Evolutionary conservation across 2,888 invertebrate species (phyloP).

Genomic region (Drosophila subquinaria): DNA sequence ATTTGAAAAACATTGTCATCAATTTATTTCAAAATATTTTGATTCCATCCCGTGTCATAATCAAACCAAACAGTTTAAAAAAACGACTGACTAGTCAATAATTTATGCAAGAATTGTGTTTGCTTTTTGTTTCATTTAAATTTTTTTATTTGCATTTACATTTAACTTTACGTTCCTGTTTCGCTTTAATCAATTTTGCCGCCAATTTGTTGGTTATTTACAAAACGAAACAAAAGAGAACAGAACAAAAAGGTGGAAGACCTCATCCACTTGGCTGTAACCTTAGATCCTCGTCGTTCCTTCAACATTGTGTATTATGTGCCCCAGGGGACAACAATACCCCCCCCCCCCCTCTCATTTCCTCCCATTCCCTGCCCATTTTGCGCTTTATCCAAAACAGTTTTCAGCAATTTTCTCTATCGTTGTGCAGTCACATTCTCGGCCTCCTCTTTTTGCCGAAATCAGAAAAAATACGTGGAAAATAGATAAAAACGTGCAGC

Average conservation of each 20-base stretch:
- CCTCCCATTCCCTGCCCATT: not conserved
- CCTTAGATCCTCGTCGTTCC: slow-evolving; percentile 8
- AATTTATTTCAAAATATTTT: not conserved
- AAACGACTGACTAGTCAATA: not conserved
- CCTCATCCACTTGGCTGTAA: slow-evolving; percentile 35
- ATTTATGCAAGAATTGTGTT: slow-evolving; percentile 9
- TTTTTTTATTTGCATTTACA: slow-evolving; percentile 11
- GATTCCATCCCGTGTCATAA: not conserved
- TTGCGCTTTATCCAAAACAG: slow-evolving; percentile 21
- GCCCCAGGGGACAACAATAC: slow-evolving; percentile 11
- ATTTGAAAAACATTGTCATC: not conserved
- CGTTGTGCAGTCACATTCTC: slow-evolving; percentile 28
- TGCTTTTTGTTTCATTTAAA: slow-evolving; percentile 2
- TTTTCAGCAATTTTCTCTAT: slow-evolving; percentile 42
- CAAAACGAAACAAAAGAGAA: slow-evolving; percentile 24
- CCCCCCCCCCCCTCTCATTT: not conserved
- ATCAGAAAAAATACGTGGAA: slow-evolving; percentile 7
- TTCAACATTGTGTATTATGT: slow-evolving; percentile 38
- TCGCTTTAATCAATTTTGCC: slow-evolving; percentile 59
- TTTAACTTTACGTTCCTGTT: slow-evolving; percentile 24
- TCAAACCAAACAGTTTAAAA: not conserved
- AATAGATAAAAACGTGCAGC: slow-evolving; percentile 25
- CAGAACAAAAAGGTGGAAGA: slow-evolving; percentile 17
- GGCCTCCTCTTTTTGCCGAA: not conserved
- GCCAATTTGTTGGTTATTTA: slow-evolving; percentile 54